A percentile compares a stretch with the other conserved stretches of the same genome.
Conservation (phyloP, 2,113 vertebrate species). For the Phrynocephalus versicolor region DNA sequence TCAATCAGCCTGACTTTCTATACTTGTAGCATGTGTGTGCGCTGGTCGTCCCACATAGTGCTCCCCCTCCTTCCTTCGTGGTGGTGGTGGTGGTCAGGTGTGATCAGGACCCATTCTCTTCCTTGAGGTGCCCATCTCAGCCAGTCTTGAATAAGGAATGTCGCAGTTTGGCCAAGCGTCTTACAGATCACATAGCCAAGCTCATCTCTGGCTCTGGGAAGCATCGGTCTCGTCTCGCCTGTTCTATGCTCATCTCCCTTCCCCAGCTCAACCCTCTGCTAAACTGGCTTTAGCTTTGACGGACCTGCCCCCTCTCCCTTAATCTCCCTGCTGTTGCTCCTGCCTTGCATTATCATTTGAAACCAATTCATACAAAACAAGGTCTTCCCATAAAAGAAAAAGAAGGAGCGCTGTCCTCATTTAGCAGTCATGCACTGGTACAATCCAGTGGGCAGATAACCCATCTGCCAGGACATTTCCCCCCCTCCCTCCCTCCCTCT, state of each 20-base stretch:
- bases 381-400: constrained; percentile 11
- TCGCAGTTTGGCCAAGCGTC: background rate
- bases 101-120: too few species aligned
- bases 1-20: too few species aligned
- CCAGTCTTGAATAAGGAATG: background rate
- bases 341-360: constrained; percentile 51
- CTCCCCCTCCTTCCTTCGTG: too few species aligned
- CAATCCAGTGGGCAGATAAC: constrained; percentile 35
- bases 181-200: fast-evolving
- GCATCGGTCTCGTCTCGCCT: background rate
- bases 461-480: constrained; percentile 6
- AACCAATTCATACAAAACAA: constrained; percentile 42
- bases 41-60: too few species aligned
- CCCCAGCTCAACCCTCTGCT: background rate
- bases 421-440: constrained; percentile 31
- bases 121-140: background rate
- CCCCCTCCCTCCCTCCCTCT: too few species aligned
- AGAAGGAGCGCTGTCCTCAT: constrained; percentile 23
- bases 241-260: constrained; percentile 12
- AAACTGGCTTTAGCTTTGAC: constrained; percentile 5
- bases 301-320: constrained; percentile 34
- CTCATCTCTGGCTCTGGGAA: background rate
- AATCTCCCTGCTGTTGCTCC: constrained; percentile 22
- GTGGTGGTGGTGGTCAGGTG: too few species aligned
- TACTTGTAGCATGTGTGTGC: too few species aligned